Conservation (phyloP, 1,140 invertebrate genomes). For the Anadara kagoshimensis region DNA sequence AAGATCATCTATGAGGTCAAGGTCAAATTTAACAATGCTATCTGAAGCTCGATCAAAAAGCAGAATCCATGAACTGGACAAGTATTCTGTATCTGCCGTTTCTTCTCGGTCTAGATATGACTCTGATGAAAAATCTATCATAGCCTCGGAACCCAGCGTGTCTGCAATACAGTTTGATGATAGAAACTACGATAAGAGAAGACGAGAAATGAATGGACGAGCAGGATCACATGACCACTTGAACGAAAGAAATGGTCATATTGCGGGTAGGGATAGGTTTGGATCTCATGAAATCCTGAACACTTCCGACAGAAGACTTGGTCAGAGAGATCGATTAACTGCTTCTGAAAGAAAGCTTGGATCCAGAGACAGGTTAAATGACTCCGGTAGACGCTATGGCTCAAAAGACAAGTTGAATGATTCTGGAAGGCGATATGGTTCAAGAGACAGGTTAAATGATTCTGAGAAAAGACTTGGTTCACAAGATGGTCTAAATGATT, state of each 20-base stretch:
- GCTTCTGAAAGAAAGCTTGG: conserved; percentile 5
- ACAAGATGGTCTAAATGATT: conserved; percentile 2
- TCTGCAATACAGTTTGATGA: conserved; percentile 16
- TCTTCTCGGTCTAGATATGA: conserved; percentile 26
- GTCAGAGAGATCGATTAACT: conserved; percentile 8
- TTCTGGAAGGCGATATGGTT: conserved; percentile 15
- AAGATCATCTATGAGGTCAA: conserved; percentile 83
- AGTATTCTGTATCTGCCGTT: conserved; percentile 51
- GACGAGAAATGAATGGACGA: neutral
- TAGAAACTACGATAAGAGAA: neutral
- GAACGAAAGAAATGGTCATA: conserved; percentile 17
- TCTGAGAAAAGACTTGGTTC: conserved; percentile 17
- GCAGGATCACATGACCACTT: conserved; percentile 8
- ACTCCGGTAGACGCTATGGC: neutral
- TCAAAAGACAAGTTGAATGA: conserved; percentile 16
- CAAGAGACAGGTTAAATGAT: conserved; percentile 14
- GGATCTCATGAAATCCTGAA: conserved; percentile 4
- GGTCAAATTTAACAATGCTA: conserved; percentile 58
- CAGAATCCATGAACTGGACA: conserved; percentile 39
- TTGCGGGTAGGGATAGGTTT: conserved; percentile 22
- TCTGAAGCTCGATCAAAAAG: conserved; percentile 44
- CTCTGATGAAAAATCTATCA: conserved; percentile 29
- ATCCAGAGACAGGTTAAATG: conserved; percentile 24
- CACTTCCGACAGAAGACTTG: conserved; percentile 17
- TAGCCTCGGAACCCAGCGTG: neutral